Conservation (phyloP, 2,888 invertebrate species). For the Coelogynopora nodosa region DNA sequence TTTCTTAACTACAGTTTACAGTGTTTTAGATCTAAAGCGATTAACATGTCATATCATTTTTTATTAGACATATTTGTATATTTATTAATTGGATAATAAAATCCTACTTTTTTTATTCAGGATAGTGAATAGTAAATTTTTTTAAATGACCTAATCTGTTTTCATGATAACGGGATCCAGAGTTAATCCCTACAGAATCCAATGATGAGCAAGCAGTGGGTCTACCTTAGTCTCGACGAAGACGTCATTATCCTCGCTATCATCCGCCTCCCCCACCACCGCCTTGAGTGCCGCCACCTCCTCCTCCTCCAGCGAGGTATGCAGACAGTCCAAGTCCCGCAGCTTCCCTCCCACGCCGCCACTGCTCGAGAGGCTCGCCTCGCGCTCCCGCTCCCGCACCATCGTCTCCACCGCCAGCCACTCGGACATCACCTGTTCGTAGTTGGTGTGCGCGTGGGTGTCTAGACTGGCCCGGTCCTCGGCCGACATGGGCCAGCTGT, state of each 20-base stretch:
- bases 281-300: constrained; percentile 66
- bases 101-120: too few relatives aligned
- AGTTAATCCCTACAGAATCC: too few relatives aligned
- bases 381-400: constrained; percentile 65
- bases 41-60: too few relatives aligned
- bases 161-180: too few relatives aligned
- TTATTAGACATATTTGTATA: too few relatives aligned
- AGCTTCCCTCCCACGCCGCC: not conserved
- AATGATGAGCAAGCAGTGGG: too few relatives aligned
- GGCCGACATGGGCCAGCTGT: constrained; percentile 66
- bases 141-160: too few relatives aligned
- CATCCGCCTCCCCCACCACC: constrained; percentile 69
- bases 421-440: constrained; percentile 86
- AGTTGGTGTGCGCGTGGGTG: constrained; percentile 68
- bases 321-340: not conserved
- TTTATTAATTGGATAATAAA: too few relatives aligned
- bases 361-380: constrained; percentile 58
- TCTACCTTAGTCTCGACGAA: constrained; percentile 59
- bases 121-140: too few relatives aligned
- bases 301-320: not conserved
- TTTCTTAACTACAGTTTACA: too few relatives aligned
- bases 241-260: constrained; percentile 63
- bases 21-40: too few relatives aligned
- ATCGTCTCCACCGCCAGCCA: constrained; percentile 92
- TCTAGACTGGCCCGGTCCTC: constrained; percentile 56